Conservation (phyloP, 2,113 vertebrate genomes). For the Propithecus coquereli region DNA sequence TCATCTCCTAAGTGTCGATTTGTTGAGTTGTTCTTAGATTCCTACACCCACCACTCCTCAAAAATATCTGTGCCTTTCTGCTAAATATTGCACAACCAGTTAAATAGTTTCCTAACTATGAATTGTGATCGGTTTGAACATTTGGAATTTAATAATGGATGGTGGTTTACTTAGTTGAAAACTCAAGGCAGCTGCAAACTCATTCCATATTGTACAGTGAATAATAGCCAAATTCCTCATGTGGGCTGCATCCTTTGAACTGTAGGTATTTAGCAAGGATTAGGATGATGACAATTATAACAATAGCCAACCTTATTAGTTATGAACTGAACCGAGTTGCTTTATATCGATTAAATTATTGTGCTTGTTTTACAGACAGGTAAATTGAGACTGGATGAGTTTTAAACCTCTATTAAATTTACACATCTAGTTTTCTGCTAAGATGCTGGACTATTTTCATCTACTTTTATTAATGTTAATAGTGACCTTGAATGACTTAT, state of each 20-base stretch:
- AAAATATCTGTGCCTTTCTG: neutral
- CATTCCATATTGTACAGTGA: neutral
- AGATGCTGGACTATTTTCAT: neutral
- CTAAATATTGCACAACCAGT: neutral
- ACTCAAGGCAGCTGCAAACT: conserved; percentile 59
- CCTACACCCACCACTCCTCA: neutral
- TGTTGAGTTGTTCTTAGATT: neutral
- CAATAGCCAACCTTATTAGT: neutral
- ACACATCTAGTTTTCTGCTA: neutral
- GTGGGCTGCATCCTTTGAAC: neutral
- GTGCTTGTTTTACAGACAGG: neutral
- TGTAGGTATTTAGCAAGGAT: neutral
- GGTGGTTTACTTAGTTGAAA: conserved; percentile 65
- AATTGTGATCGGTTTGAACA: conserved; percentile 33
- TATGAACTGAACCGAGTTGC: neutral
- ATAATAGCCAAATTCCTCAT: conserved; percentile 45
- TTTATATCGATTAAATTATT: neutral
- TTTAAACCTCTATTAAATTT: neutral
- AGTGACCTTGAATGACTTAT: neutral
- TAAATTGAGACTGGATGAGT: neutral
- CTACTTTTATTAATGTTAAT: neutral
- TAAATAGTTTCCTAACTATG: neutral
- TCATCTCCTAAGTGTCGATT: neutral
- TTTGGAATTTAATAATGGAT: conserved; percentile 61
- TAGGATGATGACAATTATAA: neutral